Evolutionary conservation across 2,797 vertebrate genomes (phyloP).

Genomic region (Oreochromis grahami): DNA sequence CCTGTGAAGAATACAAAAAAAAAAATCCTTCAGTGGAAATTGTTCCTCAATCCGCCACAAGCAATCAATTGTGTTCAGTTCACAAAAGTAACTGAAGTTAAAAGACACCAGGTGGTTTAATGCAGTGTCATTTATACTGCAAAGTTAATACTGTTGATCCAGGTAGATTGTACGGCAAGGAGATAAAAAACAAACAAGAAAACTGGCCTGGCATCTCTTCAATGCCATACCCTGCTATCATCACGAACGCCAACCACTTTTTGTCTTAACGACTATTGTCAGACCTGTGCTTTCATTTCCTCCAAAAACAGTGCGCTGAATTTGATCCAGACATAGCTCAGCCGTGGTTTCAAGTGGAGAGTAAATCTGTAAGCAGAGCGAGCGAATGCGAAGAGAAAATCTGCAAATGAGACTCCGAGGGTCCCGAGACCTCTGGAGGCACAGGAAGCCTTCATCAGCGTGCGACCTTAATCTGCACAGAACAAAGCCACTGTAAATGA

Average conservation of each 20-base stretch:
- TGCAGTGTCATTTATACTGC: background rate
- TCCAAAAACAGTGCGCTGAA: background rate
- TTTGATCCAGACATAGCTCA: constrained; percentile 1
- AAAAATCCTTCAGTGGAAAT: background rate
- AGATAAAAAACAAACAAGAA: background rate
- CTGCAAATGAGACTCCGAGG: constrained; percentile 13
- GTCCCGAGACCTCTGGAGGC: constrained; percentile 25
- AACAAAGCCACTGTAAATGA: constrained; percentile 58
- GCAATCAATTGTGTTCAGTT: background rate
- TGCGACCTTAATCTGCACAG: constrained; percentile 57
- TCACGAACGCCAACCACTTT: background rate
- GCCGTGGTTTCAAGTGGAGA: background rate
- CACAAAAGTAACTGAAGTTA: background rate
- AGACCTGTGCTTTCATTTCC: constrained; percentile 17
- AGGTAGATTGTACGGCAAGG: background rate
- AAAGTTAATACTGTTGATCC: background rate
- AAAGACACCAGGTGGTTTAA: background rate
- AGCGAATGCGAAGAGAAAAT: constrained; percentile 13
- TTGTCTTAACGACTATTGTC: background rate
- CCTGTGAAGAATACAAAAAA: background rate
- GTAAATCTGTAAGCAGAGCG: constrained; percentile 26
- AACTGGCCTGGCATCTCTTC: background rate
- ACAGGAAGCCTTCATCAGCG: constrained; percentile 34
- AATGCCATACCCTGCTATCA: background rate
- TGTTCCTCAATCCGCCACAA: background rate